phyloP scores from a whole-genome alignment of 2,797 vertebrate species.

The Chromobotia macracanthus region DNA sequence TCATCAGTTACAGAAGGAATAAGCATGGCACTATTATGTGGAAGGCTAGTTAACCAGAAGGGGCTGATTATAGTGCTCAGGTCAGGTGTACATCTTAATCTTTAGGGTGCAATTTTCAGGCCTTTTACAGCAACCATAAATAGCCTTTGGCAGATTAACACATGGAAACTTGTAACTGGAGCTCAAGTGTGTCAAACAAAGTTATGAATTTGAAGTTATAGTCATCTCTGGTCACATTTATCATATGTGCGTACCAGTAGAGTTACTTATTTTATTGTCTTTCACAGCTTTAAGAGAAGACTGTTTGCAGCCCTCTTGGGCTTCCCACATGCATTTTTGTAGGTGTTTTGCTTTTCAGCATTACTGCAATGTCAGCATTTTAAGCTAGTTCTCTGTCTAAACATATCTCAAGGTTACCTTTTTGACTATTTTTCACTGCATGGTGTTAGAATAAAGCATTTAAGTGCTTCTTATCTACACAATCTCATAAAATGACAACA shows the following conservation, averaged over 20 bases:
- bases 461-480: constrained; percentile 2
- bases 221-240: constrained; percentile 15
- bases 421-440: not conserved
- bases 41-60: constrained; percentile 2
- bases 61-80: not conserved
- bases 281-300: not conserved
- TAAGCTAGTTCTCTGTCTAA: not conserved
- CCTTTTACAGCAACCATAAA: constrained; percentile 31
- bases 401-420: not conserved
- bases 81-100: not conserved
- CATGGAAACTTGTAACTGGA: constrained; percentile 9
- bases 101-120: constrained; percentile 7
- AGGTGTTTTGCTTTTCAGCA: not conserved
- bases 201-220: constrained; percentile 18
- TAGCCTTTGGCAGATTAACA: constrained; percentile 10
- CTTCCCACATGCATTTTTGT: not conserved
- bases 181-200: constrained; percentile 21
- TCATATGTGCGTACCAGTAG: not conserved
- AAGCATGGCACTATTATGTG: not conserved
- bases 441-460: not conserved
- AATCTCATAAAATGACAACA: not conserved
- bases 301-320: not conserved
- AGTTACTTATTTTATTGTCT: constrained; percentile 3
- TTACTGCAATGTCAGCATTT: not conserved
- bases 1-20: not conserved